Percentiles rank a stretch among this genome's conserved stretches.
Conservation (phyloP, 1,140 invertebrate species). For the Drosophila nannoptera region DNA sequence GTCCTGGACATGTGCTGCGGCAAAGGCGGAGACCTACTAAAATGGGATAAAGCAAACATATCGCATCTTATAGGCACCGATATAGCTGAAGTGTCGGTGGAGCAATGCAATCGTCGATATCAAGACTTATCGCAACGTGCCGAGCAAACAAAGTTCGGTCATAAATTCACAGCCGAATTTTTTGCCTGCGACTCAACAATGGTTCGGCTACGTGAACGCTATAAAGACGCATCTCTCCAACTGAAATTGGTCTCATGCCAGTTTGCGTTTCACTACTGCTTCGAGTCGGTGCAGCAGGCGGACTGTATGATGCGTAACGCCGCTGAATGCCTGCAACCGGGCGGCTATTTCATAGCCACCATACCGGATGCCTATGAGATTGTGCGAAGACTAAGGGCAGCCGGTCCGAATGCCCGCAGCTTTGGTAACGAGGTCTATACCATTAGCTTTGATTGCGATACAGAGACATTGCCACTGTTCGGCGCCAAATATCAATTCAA, state of each 20-base stretch:
- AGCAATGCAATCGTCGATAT: conserved; percentile 89
- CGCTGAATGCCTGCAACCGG: conserved; percentile 90
- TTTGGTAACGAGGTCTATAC: conserved; percentile 94
- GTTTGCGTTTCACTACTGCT: conserved; percentile 98
- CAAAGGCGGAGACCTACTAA: conserved; percentile 97
- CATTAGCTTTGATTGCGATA: conserved; percentile 88
- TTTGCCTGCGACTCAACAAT: conserved; percentile 94
- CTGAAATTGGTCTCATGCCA: conserved; percentile 97
- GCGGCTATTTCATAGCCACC: conserved; percentile 98
- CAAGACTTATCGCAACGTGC: conserved; percentile 80
- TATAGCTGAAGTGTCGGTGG: conserved; percentile 94
- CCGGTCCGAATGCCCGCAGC: conserved; percentile 81
- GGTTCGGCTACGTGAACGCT: conserved; percentile 86
- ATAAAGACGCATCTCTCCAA: conserved; percentile 85
- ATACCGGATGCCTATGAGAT: conserved; percentile 96
- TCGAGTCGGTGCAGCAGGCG: conserved; percentile 94
- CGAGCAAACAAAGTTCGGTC: conserved; percentile 70
- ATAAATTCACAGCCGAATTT: conserved; percentile 92
- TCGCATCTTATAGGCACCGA: conserved; percentile 95
- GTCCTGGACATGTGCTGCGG: conserved; percentile 91
- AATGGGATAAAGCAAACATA: conserved; percentile 94
- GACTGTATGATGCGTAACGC: conserved; percentile 96
- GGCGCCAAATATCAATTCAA: conserved; percentile 98
- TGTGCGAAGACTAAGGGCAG: conserved; percentile 82
- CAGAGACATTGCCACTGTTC: conserved; percentile 89